Evolutionary conservation across 2,888 invertebrate species (phyloP).

Genomic region (Ferdinandea cuprea): DNA sequence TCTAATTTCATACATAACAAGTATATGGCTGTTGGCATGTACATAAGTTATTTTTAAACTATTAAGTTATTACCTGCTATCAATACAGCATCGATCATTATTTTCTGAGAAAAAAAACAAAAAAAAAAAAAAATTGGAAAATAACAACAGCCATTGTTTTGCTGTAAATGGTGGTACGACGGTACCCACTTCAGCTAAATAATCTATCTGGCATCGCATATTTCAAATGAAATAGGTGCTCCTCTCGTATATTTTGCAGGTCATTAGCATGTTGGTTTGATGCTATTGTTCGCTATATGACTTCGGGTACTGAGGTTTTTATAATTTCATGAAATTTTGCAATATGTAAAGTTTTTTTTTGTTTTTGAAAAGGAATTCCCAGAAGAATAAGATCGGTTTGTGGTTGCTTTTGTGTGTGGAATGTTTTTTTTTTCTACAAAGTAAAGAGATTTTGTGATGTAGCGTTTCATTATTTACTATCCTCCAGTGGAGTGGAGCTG

Average conservation of each 20-base stretch:
- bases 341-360: too few species aligned
- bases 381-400: too few species aligned
- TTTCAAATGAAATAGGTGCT: constrained; percentile 15
- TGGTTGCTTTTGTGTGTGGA: too few species aligned
- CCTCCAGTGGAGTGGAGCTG: too few species aligned
- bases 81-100: constrained; percentile 6
- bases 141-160: constrained; percentile 12
- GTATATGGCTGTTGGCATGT: too few species aligned
- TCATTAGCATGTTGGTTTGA: constrained; percentile 43
- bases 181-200: not conserved
- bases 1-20: too few species aligned
- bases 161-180: not conserved
- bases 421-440: too few species aligned
- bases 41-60: too few species aligned
- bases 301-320: not conserved
- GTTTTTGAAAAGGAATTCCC: too few species aligned
- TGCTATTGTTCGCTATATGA: constrained; percentile 19
- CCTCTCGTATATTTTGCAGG: constrained; percentile 33
- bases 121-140: not conserved
- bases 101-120: constrained; percentile 20
- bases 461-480: too few species aligned
- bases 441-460: too few species aligned
- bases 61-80: not conserved
- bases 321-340: too few species aligned
- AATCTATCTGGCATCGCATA: constrained; percentile 31